Evolutionary conservation across 2,888 invertebrate species (phyloP).

Genomic region (Epistrophe eligans): DNA sequence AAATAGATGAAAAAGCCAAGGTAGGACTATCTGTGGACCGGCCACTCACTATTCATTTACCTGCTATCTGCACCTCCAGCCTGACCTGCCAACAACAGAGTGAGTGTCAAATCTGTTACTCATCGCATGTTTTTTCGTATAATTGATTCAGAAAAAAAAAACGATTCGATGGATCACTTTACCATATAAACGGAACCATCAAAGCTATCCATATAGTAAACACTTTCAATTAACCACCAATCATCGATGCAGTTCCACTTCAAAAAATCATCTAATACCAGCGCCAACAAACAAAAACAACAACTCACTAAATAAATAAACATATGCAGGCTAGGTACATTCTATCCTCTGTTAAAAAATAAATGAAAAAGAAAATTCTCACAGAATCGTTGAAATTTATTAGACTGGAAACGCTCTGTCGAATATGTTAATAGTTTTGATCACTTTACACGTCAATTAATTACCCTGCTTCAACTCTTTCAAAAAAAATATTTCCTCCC

Average conservation of each 20-base stretch:
- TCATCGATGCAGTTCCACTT: constrained; percentile 40
- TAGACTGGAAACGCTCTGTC: constrained; percentile 45
- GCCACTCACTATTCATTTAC: neutral
- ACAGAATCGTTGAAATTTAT: constrained; percentile 58
- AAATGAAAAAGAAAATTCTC: neutral
- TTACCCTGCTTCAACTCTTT: constrained; percentile 35
- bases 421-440: constrained; percentile 72
- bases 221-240: constrained; percentile 29
- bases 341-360: neutral
- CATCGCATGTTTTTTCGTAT: neutral
- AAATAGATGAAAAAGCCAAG: no score
- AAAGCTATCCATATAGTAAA: constrained; percentile 35
- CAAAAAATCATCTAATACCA: constrained; percentile 54
- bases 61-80: neutral
- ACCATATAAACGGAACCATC: constrained; percentile 43
- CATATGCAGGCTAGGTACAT: constrained; percentile 1
- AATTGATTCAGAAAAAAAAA: neutral
- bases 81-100: neutral
- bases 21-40: neutral
- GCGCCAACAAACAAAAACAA: constrained; percentile 67
- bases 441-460: constrained; percentile 72
- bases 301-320: constrained; percentile 56
- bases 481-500: constrained; percentile 30
- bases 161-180: neutral
- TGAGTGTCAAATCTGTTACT: neutral